Evolutionary conservation across 53 echinoderm and acorn worm species (phyloP).

Genomic region (Temnopleurus reevesii): DNA sequence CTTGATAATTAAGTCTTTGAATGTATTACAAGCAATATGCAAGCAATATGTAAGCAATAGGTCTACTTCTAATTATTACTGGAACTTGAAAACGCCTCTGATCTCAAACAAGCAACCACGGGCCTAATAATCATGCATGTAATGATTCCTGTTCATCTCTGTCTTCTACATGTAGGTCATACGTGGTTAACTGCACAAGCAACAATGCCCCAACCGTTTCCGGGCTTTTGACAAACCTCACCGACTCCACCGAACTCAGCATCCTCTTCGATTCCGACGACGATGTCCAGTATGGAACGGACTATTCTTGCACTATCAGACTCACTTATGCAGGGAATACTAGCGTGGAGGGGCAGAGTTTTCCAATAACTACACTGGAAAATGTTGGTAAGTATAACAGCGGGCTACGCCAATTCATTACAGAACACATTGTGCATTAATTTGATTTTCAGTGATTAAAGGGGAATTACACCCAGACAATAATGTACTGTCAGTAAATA

Average conservation of each 20-base stretch:
- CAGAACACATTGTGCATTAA: too few species aligned
- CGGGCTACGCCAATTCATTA: too few species aligned
- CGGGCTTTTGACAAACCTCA: not conserved
- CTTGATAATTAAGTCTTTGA: too few species aligned
- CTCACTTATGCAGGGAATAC: conserved; percentile 58
- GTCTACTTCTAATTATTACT: too few species aligned
- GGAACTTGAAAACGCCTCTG: too few species aligned
- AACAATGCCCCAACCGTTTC: conserved; percentile 58
- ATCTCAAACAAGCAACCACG: too few species aligned
- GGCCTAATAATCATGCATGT: too few species aligned
- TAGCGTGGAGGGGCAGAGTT: conserved; percentile 59
- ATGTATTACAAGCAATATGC: too few species aligned
- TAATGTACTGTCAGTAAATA: too few species aligned
- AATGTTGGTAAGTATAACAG: conserved; percentile 63
- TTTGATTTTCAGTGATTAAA: too few species aligned
- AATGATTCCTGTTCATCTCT: not conserved
- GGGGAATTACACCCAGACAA: too few species aligned
- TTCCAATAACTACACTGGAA: conserved; percentile 73
- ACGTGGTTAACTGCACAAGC: conserved; percentile 74
- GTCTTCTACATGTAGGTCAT: conserved; percentile 56
- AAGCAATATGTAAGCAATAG: too few species aligned
- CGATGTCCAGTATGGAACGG: conserved; percentile 71
- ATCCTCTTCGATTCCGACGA: conserved; percentile 64
- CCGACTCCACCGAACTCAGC: not conserved
- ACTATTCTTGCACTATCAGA: conserved; percentile 73